A percentile compares a stretch with the other conserved stretches of the same genome.
Evolutionary conservation across 2,797 vertebrate genomes (phyloP).

Genomic region (Cichlasoma orientale): DNA sequence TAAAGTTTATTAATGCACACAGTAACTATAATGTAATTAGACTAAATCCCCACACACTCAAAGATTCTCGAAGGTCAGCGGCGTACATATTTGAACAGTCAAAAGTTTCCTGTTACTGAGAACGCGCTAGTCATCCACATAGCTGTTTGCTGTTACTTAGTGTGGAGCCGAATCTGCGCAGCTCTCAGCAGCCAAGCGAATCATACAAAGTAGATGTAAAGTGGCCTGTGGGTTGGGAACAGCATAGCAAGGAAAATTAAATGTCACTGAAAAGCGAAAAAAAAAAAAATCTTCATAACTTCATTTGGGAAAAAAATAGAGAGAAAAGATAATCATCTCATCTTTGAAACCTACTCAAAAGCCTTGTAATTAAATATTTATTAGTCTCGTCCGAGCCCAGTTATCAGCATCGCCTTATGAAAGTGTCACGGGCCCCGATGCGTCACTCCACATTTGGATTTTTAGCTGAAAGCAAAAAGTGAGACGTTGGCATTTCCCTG

Average conservation of each 20-base stretch:
- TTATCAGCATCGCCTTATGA: constrained; percentile 51
- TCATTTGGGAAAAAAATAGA: constrained; percentile 32
- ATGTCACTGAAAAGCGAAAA: constrained; percentile 23
- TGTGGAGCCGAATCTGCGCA: neutral
- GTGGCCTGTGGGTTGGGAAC: neutral
- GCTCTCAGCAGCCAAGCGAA: constrained; percentile 2
- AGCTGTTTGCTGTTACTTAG: neutral
- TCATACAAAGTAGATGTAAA: constrained; percentile 12
- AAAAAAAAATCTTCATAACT: constrained; percentile 22
- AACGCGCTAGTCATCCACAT: neutral
- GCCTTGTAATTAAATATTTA: constrained; percentile 70
- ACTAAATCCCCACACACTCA: neutral
- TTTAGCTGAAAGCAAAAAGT: constrained; percentile 28
- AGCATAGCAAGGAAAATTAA: constrained; percentile 20
- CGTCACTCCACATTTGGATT: constrained; percentile 18
- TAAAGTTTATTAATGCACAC: neutral
- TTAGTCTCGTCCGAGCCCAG: constrained; percentile 43
- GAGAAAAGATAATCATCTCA: constrained; percentile 55
- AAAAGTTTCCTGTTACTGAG: neutral
- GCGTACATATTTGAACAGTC: neutral
- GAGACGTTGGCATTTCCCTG: constrained; percentile 47
- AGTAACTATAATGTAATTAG: neutral
- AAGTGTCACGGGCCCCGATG: constrained; percentile 24
- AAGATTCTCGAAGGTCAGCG: neutral
- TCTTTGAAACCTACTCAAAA: constrained; percentile 61